Conservation (phyloP, 2,797 vertebrate species). For the Sebastes diaconus region DNA sequence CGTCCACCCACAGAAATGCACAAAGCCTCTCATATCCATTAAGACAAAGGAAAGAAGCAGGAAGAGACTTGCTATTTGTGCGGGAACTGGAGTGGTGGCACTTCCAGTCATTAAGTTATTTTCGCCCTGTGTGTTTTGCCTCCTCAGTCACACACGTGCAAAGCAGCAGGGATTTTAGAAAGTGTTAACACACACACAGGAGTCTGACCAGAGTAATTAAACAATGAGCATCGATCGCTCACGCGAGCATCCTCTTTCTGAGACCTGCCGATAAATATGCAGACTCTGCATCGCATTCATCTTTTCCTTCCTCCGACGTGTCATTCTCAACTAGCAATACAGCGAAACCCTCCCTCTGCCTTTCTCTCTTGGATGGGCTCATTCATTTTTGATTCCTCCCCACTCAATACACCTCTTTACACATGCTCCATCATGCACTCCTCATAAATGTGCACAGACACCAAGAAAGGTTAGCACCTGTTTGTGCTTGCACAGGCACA, state of each 20-base stretch:
- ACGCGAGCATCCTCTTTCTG: slow-evolving; percentile 10
- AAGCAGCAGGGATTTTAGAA: background rate
- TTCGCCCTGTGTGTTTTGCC: background rate
- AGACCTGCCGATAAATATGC: slow-evolving; percentile 42
- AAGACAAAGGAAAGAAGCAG: background rate
- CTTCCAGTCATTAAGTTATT: background rate
- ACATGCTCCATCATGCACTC: background rate
- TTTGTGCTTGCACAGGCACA: slow-evolving; percentile 27
- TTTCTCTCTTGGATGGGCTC: slow-evolving; percentile 17
- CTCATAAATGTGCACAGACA: background rate
- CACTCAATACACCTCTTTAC: background rate
- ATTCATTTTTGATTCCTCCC: slow-evolving; percentile 2
- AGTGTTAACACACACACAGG: background rate
- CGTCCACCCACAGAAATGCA: slow-evolving; percentile 38
- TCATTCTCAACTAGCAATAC: background rate
- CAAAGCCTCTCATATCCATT: slow-evolving; percentile 21
- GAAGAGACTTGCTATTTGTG: slow-evolving; percentile 8
- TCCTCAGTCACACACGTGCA: background rate
- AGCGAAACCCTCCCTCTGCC: slow-evolving; percentile 7
- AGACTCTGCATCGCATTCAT: slow-evolving; percentile 22
- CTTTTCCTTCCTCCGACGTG: background rate
- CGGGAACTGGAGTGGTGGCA: background rate
- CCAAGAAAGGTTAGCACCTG: slow-evolving; percentile 19
- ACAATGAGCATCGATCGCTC: slow-evolving; percentile 12
- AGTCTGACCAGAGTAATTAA: slow-evolving; percentile 14